Base-by-base conservation (phyloP, 2,797 vertebrate species). In the Syngnathus acus region DNA sequence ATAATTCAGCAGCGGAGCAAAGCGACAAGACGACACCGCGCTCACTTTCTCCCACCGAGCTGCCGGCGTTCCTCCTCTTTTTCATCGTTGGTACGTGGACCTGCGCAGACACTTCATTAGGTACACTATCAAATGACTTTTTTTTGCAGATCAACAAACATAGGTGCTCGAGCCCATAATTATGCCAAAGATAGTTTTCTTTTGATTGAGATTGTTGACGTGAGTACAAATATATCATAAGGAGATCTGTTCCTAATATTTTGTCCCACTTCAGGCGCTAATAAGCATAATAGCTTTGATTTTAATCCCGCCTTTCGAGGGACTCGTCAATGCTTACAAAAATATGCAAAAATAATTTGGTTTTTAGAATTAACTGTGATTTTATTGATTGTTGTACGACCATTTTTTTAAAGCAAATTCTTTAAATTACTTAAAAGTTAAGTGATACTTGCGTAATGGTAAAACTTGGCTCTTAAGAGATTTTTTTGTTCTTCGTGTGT, bases 61-160 rank as follows among this genome's bases (percentile, higher is more conserved):
- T 59, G 10, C 62, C 5, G 19, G 5, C 67, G 61, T 68, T 57
- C 11, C 53, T 55, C 26, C 14, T 57, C 53, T 9, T 51, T 69
- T 73, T 40, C 16, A 64, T 71, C 4, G 26, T 17, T 0, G 80
- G 88, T 89, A 71, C 87, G 87, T 84, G 16, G 26, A 37, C 6
- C 23, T 37, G 13, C 53, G 14, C 10, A 1, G 23, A 55, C 10
- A 32, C 21, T 13, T 55, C 26, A 16, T 57, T 37, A 37, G 54
- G 21, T 26, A 55, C 23, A 37, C 26, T 1, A 37, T 37, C 10
- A 16, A 13, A 8, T 8, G 13, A 16, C 26, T 2, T 32, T 48
- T 16, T 47, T 26, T 32, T 32, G 47, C 47, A 48, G 17, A 48
- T 48, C 14, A 19, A 17, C 26, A 14, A 37, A 57, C 16, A 57